Conservation (phyloP, 2,888 invertebrate species). For the Ashinkailepas kermadecensis region DNA sequence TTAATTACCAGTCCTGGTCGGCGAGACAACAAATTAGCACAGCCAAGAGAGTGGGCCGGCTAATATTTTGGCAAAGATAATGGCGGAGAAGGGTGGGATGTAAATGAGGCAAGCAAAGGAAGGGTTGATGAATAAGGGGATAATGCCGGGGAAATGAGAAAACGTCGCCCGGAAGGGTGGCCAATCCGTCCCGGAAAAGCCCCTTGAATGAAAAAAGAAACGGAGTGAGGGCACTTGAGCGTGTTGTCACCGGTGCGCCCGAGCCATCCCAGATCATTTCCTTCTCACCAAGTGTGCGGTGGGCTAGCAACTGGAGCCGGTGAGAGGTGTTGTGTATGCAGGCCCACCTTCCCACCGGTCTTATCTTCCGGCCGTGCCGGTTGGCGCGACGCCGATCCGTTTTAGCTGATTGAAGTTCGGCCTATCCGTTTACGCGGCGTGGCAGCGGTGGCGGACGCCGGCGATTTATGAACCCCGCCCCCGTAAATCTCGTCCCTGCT, state of each 20-base stretch:
- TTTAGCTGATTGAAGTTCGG: not conserved
- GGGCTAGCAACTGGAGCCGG: too few species aligned
- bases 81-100: slow-evolving; percentile 12
- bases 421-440: slow-evolving; percentile 1
- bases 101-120: slow-evolving; percentile 17
- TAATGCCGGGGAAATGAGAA: slow-evolving; percentile 19
- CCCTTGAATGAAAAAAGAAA: not conserved
- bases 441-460: not conserved
- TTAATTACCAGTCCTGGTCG: slow-evolving; percentile 2
- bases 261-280: too few species aligned
- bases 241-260: too few species aligned
- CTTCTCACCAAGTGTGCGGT: too few species aligned
- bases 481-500: not conserved
- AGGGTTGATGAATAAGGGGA: slow-evolving; percentile 14
- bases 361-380: not conserved
- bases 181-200: not conserved
- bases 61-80: slow-evolving; percentile 24
- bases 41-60: not conserved
- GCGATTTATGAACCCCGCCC: not conserved
- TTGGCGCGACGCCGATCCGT: not conserved
- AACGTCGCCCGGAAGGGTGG: not conserved
- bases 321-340: too few species aligned
- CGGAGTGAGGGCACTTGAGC: too few species aligned
- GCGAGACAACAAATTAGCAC: slow-evolving; percentile 15
- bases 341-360: not conserved